These are phyloP conservation scores for Physocephala rufipes DNA, from an alignment of 2,888 invertebrate species.

Conservation along the genomic window DNA sequence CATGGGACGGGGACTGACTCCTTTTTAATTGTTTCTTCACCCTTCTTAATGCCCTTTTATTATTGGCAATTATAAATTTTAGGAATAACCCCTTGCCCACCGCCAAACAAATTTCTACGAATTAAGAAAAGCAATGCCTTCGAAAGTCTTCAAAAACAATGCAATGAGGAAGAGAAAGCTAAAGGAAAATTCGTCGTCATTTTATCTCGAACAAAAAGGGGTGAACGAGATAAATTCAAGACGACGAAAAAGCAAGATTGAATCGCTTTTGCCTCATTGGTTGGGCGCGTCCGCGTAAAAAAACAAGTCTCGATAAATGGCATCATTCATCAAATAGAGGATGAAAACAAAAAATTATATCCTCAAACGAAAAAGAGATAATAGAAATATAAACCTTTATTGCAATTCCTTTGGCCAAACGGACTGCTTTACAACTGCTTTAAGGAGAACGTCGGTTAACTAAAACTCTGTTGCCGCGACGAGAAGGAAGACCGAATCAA, in stretches of 20 bases:
- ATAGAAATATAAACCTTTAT: not conserved
- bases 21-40: too few species aligned
- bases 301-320: constrained; percentile 10
- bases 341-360: not conserved
- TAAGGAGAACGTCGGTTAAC: too few species aligned
- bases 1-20: too few species aligned
- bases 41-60: too few species aligned
- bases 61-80: too few species aligned
- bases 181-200: not conserved
- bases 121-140: too few species aligned
- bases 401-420: not conserved
- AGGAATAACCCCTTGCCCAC: too few species aligned
- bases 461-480: not conserved
- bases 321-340: constrained; percentile 14
- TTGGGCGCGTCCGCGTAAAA: not conserved
- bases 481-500: not conserved
- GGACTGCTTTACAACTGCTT: too few species aligned
- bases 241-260: not conserved
- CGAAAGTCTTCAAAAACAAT: not conserved
- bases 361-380: not conserved
- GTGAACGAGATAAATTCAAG: not conserved
- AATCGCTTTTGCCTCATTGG: not conserved
- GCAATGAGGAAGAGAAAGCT: not conserved
- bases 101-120: too few species aligned
- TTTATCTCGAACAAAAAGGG: not conserved